Evolutionary conservation across 2,888 invertebrate genomes (phyloP), one percentile per base, ranked within the genome.

Genomic region (Autographa pulchrina): DNA sequence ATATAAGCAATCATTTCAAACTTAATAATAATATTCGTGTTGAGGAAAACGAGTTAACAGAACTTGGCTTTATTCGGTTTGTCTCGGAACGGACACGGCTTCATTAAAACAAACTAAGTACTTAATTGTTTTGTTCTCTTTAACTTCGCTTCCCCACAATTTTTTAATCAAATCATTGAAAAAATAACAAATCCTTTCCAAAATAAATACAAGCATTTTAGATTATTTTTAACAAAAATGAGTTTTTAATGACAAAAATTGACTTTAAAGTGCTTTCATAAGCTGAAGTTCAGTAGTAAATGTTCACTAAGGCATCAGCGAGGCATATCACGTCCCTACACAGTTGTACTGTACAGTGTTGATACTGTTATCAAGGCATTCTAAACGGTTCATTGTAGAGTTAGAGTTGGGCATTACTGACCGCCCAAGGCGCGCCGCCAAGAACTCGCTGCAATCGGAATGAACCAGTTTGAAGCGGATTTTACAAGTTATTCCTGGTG

Each of bases 401-500:
- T 72, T 69, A 52, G 61, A 77, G 72, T 80, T 73, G 56, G 68
- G 58, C 63, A 65, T 71, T 72, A 81, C 77, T 77, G 68, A 68
- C 70, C 64, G 77, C 82, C 71, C 61, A 64, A 25, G 25, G 25
- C 25, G 25, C 62, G 68, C 69, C 81, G 72, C 59, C 56, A 54
- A 13, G 18, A 16, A 70, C 62, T 56, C 35, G 20, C 65, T 65
- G 54, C 62, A 77, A 81, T 77, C 72, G 66, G 62, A 68, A 62
- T 71, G 69, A 70, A 68, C 77, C 54, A 52, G 62, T 78, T n/a
- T 63, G 63, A 74, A 73, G 66, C 32, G 72, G 71, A 78, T 76
- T 80, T 73, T 67, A 78, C 74, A 64, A 84, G 80, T 82, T 82
- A 84, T 77, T 82, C 70, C 77, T 65, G 61, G 62, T 62, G 68